These are phyloP conservation scores for Erebia palarica DNA, from an alignment of 2,888 invertebrate genomes.

Conservation along the genomic window DNA sequence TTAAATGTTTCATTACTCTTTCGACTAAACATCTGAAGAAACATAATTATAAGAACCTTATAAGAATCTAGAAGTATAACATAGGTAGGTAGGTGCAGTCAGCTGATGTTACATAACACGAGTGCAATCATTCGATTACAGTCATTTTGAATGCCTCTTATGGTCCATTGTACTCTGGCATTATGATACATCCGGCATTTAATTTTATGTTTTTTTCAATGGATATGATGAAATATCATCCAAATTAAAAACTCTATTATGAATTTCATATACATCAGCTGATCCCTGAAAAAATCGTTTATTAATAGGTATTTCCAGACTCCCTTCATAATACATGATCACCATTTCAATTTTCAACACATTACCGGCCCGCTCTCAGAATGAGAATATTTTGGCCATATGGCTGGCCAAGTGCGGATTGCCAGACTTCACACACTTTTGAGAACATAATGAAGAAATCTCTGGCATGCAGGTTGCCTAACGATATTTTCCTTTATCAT, in stretches of 20 bases:
- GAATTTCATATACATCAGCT: neutral
- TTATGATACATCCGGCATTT: slow-evolving; percentile 10
- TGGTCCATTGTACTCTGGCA: neutral
- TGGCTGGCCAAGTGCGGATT: too few species aligned
- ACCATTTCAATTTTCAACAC: too few species aligned
- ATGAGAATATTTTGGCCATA: too few species aligned
- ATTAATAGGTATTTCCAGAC: too few species aligned
- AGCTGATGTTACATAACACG: slow-evolving; percentile 23
- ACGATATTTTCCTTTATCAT: too few species aligned
- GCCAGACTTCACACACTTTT: too few species aligned
- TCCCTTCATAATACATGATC: too few species aligned
- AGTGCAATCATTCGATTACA: slow-evolving; percentile 40
- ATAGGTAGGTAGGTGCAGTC: neutral
- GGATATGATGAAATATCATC: neutral
- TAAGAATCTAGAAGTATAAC: slow-evolving; percentile 6
- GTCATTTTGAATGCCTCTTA: slow-evolving; percentile 32
- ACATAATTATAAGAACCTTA: neutral
- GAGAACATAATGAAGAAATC: too few species aligned
- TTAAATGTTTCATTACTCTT: too few species aligned
- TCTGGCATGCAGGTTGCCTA: too few species aligned
- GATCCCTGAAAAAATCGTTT: neutral
- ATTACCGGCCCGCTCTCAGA: too few species aligned
- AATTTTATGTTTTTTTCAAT: neutral
- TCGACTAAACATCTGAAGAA: neutral
- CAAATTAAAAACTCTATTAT: neutral